phyloP scores from a whole-genome alignment of 2,113 vertebrate genomes.

The Alligator sinensis region DNA sequence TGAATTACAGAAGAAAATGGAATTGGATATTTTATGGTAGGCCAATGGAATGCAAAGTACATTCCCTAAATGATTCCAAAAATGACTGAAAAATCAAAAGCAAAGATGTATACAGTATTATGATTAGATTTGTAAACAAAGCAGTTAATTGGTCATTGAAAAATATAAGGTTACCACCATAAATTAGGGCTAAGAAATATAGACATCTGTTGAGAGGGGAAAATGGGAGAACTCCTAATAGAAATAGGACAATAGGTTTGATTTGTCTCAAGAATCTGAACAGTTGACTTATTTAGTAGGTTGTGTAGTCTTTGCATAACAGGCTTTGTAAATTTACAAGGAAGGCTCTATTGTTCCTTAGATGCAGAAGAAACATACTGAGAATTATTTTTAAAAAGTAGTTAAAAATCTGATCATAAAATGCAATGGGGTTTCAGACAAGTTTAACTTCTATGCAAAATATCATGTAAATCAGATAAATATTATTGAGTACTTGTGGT shows the following conservation, averaged over 20 bases:
- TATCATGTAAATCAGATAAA: background rate
- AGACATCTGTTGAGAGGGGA: background rate
- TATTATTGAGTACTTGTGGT: background rate
- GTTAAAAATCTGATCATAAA: background rate
- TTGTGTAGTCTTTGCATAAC: background rate
- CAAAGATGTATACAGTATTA: background rate
- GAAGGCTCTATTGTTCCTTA: background rate
- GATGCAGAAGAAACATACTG: background rate
- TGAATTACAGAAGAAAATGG: constrained; percentile 1
- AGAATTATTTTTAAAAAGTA: background rate
- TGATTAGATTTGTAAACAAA: background rate
- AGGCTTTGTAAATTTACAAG: background rate
- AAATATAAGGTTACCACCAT: background rate
- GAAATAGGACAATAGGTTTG: background rate
- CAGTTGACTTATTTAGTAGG: background rate
- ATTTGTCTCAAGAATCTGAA: background rate
- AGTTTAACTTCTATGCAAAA: background rate
- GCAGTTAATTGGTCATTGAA: background rate
- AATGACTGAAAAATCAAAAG: background rate
- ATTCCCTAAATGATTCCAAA: background rate
- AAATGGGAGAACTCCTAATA: background rate
- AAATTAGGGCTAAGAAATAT: background rate
- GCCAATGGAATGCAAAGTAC: background rate
- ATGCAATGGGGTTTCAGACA: background rate
- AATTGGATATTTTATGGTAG: background rate